Conservation (phyloP, 2,113 vertebrate species). For the Pseudois nayaur region DNA sequence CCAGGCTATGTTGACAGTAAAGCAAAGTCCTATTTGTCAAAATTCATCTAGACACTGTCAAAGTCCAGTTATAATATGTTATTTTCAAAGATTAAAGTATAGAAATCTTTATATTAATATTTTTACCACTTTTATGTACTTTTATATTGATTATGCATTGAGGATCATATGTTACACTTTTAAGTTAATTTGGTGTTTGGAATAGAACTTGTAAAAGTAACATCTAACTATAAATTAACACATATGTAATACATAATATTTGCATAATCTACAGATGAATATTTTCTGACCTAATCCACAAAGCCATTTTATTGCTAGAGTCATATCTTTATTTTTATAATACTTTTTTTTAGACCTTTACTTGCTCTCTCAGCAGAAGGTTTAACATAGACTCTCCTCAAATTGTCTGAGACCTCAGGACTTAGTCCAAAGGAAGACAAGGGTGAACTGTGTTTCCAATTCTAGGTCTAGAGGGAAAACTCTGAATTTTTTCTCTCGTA, state of each 20-base stretch:
- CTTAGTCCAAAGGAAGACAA: background rate
- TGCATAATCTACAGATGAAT: background rate
- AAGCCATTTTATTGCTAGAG: background rate
- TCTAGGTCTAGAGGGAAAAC: background rate
- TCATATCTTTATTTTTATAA: background rate
- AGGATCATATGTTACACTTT: background rate
- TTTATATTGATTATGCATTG: background rate
- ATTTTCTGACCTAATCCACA: background rate
- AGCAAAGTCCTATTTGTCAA: background rate
- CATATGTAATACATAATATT: background rate
- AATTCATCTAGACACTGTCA: background rate
- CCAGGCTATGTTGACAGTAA: background rate
- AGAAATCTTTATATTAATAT: background rate
- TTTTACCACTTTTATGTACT: background rate
- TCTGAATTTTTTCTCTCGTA: background rate
- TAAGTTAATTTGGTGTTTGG: background rate
- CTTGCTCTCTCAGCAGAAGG: background rate
- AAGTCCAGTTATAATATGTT: background rate
- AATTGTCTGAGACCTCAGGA: background rate
- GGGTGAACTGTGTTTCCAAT: background rate
- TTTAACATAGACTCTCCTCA: background rate
- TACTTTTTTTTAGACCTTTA: background rate
- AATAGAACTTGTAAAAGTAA: constrained; percentile 16
- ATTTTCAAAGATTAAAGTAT: background rate
- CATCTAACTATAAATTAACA: background rate